Evolutionary conservation across 2,113 vertebrate species (phyloP).

Genomic region (mouse (Mus musculus)): GRCm39 chr15:78565001-78565500

Average conservation of each 20-base stretch:
- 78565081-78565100: neutral
- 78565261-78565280: neutral
- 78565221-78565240: neutral
- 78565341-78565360: conserved; percentile 6
- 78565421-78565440: neutral
- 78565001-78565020: accelerated
- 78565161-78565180: neutral
- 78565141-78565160: neutral
- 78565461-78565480: neutral
- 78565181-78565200: neutral
- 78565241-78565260: neutral
- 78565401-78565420: neutral
- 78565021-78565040: too few species aligned
- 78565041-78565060: accelerated
- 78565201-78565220: neutral
- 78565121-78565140: neutral
- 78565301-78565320: neutral
- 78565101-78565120: conserved; percentile 69
- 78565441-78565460: neutral
- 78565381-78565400: conserved; percentile 2
- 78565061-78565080: neutral
- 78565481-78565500: neutral
- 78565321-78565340: neutral
- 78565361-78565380: neutral
- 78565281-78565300: neutral